Evolutionary conservation across 2,888 invertebrate species (phyloP), one percentile per base, ranked within the genome.

Genomic region (Trissoscelio sp.): DNA sequence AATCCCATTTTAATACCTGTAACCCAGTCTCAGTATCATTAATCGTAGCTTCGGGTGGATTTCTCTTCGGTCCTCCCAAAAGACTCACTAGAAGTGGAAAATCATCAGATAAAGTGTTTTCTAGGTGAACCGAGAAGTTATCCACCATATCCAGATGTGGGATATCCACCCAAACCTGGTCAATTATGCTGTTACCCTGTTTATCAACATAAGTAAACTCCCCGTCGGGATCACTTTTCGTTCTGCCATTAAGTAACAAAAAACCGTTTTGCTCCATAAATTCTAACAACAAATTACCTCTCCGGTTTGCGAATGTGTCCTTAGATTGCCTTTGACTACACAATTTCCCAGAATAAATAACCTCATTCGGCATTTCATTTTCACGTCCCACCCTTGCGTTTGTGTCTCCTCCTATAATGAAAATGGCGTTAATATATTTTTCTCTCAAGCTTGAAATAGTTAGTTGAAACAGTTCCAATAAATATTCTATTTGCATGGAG

Each of bases 191-290:
- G 6, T 18, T 22, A 11, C 39, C 57, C n/a, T 57, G 37, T 22
- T 22, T 39, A n/a, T 39, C 39, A 5, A 39, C 20, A 11, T 4
- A 57, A 0, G 57, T 57, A 5, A 57, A 57, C 20, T 57, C 6
- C 9, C 57, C 39, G 9, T 3, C n/a, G 18, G 22, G 37, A 20
- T 57, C 57, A 5, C 39, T 16, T 2, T 12, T n/a, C 0, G 57
- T 31, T 39, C 57, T 37, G n/a, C 57, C 57, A n/a, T 57, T 39
- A 1, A 57, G 12, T n/a, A 57, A 0, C 14, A 57, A 1, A 39
- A 57, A 57, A n/a, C 31, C 37, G 34, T 57, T 57, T n/a, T 39
- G 31, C 12, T 57, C 22, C 57, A 57, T 57, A 39, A 57, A 57
- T 1, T 55, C 34, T 18, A 20, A 6, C 22, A 39, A 18, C 4